phyloP scores from a whole-genome alignment of 2,888 invertebrate genomes.

The Anarsia innoxiella region DNA sequence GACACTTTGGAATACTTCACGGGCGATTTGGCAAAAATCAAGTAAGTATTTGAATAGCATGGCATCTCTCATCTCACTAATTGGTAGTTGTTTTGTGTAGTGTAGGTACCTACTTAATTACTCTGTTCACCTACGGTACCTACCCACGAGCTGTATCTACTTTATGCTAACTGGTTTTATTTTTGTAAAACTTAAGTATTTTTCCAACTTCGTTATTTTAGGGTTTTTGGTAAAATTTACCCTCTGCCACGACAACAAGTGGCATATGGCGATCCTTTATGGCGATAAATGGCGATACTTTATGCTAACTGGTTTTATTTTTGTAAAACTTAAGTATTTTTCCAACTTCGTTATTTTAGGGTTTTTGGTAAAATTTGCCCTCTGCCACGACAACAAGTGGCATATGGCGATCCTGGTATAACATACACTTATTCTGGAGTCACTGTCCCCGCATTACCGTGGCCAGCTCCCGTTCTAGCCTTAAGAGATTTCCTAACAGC shows the following conservation, averaged over 20 bases:
- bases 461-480: constrained; percentile 70
- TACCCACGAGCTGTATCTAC: too few species aligned
- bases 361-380: constrained; percentile 80
- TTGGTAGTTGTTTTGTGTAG: too few species aligned
- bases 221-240: constrained; percentile 80
- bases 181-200: too few species aligned
- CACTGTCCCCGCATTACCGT: constrained; percentile 77
- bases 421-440: constrained; percentile 79
- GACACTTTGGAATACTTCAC: constrained; percentile 75
- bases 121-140: too few species aligned
- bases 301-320: too few species aligned
- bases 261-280: constrained; percentile 79
- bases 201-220: constrained; percentile 33
- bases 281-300: too few species aligned
- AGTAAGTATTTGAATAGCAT: too few species aligned
- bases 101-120: too few species aligned
- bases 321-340: too few species aligned
- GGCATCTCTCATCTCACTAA: too few species aligned
- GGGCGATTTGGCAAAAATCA: constrained; percentile 77
- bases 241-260: constrained; percentile 81
- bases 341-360: constrained; percentile 40
- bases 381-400: constrained; percentile 81
- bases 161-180: too few species aligned
- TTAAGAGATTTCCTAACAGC: constrained; percentile 66
- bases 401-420: constrained; percentile 79